Percentiles rank a stretch among this genome's conserved stretches.
Conservation (phyloP, 2,888 invertebrate species). For the Stenodema calcarata region DNA sequence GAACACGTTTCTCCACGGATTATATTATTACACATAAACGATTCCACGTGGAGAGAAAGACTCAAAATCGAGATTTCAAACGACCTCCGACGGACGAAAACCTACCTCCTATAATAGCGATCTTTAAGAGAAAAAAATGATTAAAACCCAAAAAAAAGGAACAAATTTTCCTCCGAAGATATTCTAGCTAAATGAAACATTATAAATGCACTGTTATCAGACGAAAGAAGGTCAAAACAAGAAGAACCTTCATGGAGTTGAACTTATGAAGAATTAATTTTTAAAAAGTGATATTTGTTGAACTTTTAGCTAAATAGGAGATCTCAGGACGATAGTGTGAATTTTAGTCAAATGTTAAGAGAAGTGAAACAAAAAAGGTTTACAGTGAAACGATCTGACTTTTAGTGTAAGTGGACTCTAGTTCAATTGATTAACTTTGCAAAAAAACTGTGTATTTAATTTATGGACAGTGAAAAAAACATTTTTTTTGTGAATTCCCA, state of each 20-base stretch:
- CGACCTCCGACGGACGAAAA: slow-evolving; percentile 27
- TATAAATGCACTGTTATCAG: background rate
- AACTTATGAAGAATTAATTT: slow-evolving; percentile 29
- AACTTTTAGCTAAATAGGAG: slow-evolving; percentile 48
- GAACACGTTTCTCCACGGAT: background rate
- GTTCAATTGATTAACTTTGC: slow-evolving; percentile 46
- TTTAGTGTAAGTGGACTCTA: slow-evolving; percentile 50
- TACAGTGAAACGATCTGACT: slow-evolving; percentile 45
- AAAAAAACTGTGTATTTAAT: slow-evolving; percentile 43
- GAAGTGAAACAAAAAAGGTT: slow-evolving; percentile 33
- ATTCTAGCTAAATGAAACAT: background rate
- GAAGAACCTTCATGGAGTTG: slow-evolving; percentile 8
- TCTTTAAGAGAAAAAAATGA: background rate
- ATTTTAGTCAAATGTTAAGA: slow-evolving; percentile 48
- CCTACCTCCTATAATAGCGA: slow-evolving; percentile 47
- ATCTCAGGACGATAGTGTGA: slow-evolving; percentile 48
- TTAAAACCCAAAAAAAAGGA: background rate
- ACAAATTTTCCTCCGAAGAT: background rate
- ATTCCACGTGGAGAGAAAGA: background rate
- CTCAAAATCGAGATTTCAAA: background rate
- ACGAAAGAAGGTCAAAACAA: background rate
- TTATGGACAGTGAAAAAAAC: slow-evolving; percentile 38
- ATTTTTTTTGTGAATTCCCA: slow-evolving; percentile 35
- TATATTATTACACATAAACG: background rate
- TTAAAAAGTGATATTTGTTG: slow-evolving; percentile 50